These are phyloP conservation scores for Congeria kusceri DNA, from an alignment of 2,888 invertebrate species.

Conservation along the genomic window DNA sequence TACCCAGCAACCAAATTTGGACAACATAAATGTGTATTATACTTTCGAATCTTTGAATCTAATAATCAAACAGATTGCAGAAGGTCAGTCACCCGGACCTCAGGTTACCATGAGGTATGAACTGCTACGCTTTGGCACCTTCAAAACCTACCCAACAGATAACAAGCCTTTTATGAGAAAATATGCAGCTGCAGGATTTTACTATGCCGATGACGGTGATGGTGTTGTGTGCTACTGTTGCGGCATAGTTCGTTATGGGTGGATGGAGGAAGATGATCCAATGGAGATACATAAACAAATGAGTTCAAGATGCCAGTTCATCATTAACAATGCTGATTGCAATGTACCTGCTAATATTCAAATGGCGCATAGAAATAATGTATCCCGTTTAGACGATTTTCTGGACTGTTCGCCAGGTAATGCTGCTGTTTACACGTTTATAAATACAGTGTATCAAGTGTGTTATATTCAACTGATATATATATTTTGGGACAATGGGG, in stretches of 20 bases:
- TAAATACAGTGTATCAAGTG: too few species aligned
- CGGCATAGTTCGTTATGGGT: conserved; percentile 42
- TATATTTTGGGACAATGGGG: too few species aligned
- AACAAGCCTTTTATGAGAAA: conserved; percentile 47
- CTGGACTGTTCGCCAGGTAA: conserved; percentile 4
- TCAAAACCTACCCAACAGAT: conserved; percentile 50
- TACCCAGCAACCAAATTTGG: too few species aligned
- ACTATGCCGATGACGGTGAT: conserved; percentile 55
- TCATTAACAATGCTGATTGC: conserved; percentile 35
- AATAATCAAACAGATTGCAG: conserved; percentile 42
- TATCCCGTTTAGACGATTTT: conserved; percentile 7
- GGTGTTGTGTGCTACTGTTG: conserved; percentile 59
- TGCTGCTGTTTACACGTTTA: too few species aligned
- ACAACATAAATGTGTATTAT: background rate
- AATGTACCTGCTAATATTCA: conserved; percentile 33
- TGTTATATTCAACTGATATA: too few species aligned
- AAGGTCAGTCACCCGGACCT: conserved; percentile 27
- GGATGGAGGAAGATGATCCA: conserved; percentile 45
- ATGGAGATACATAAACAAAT: conserved; percentile 40
- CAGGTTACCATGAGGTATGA: conserved; percentile 56
- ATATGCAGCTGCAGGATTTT: conserved; percentile 51
- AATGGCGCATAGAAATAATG: conserved; percentile 1
- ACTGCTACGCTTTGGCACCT: conserved; percentile 50
- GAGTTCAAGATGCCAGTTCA: conserved; percentile 44
- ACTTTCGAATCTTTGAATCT: conserved; percentile 29